Evolutionary conservation across 2,888 invertebrate species (phyloP), one percentile per base, ranked within the genome.

Genomic region (Chrysotoxum bicinctum): DNA sequence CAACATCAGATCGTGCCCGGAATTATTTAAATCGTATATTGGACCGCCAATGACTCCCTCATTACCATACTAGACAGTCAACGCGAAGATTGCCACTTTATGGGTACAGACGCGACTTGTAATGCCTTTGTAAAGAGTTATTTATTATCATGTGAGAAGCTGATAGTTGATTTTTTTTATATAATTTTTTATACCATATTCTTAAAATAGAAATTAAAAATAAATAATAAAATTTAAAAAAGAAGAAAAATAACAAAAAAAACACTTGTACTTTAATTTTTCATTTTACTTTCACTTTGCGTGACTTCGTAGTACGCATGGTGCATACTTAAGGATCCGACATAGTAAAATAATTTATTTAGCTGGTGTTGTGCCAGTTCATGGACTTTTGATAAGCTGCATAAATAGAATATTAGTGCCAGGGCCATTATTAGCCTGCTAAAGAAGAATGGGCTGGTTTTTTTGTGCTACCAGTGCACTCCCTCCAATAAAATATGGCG

Each of bases 1-100:
- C 16, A 72, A 72, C 48, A 77, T 85, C 58, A 69, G 62, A 81
- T 72, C 85, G 85, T 85, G 85, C 45, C 85, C 85, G 30, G 85
- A 85, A 85, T 85, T 85, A 85, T 85, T 85, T 54, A 32, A 52
- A 64, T 72, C 78, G 35, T 74, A 66, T 21, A 21, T 40, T 30
- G 77, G 73, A 78, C 58, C 79, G 66, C 58, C 83, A 43, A 19
- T 45, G 26, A 30, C 76, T 32, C 50, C 58, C 32, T 58, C 69
- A 72, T 43, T 52, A 32, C 70, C 79, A 72, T 84, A 70, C 70
- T 75, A 84, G 80, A 66, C 58, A 58, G 21, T 50, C 58, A 70
- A 58, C 26, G 43, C 45, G 62, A 26, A 37, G n/a, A 70, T 72
- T 54, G 52, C 60, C 60, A 56, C 16, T 26, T 16, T 69, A 52